Percentiles rank a stretch among this genome's conserved stretches.
phyloP scores from a whole-genome alignment of 37 sponge, comb jelly and placozoan species.

The Tethya wilhelma region DNA sequence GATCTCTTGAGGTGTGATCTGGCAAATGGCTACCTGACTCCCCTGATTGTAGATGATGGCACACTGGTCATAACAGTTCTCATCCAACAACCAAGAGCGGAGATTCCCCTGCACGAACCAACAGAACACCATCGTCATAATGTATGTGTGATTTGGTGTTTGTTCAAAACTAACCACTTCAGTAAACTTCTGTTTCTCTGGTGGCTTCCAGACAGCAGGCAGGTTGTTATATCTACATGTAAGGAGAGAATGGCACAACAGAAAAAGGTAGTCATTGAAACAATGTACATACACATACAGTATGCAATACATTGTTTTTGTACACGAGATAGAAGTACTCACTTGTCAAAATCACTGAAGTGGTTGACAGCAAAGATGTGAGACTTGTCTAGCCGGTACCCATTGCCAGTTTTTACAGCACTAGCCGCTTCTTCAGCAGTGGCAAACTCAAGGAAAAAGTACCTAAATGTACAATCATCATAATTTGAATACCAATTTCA shows the following conservation, averaged over 20 bases:
- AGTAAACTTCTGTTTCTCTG: constrained; percentile 67
- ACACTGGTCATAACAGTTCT: constrained; percentile 92
- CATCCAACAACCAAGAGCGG: constrained; percentile 88
- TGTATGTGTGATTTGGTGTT: too few species aligned
- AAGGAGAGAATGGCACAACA: background rate
- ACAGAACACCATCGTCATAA: too few species aligned
- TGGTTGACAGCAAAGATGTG: constrained; percentile 92
- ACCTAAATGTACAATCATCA: constrained; percentile 30
- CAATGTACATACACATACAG: background rate
- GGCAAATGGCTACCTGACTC: constrained; percentile 48
- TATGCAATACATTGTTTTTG: background rate
- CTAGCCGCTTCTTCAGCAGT: constrained; percentile 76
- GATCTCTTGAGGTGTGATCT: constrained; percentile 67
- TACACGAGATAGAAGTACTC: background rate
- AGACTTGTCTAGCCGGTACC: constrained; percentile 92
- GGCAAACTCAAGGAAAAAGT: constrained; percentile 83
- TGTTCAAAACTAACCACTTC: constrained; percentile 76
- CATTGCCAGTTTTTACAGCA: constrained; percentile 94
- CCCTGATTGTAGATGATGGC: constrained; percentile 83
- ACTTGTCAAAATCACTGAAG: constrained; percentile 95
- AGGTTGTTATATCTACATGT: constrained; percentile 67
- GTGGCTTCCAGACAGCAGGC: constrained; percentile 68
- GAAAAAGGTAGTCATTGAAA: background rate
- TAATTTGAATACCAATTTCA: background rate
- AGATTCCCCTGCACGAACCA: constrained; percentile 80